Evolutionary conservation across 2,888 invertebrate species (phyloP).

Genomic region (Leucophora obtusa): DNA sequence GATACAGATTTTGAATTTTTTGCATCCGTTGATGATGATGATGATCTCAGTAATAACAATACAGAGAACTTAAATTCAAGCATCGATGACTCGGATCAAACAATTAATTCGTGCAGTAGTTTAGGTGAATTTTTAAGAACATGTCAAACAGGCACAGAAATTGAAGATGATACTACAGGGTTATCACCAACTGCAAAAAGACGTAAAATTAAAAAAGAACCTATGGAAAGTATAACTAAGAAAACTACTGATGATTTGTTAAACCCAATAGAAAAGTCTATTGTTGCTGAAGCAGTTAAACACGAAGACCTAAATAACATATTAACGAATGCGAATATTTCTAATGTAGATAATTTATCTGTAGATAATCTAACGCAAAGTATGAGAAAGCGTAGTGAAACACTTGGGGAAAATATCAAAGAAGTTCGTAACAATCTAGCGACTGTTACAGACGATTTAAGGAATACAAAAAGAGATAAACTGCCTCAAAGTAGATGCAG

Average conservation of each 20-base stretch:
- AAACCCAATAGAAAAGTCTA: background rate
- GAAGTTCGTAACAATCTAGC: background rate
- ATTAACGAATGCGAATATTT: background rate
- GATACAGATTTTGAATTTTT: constrained; percentile 39
- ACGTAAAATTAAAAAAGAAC: constrained; percentile 20
- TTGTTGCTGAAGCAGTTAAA: background rate
- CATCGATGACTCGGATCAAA: constrained; percentile 33
- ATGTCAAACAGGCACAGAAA: constrained; percentile 25
- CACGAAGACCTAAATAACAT: constrained; percentile 1
- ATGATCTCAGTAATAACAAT: background rate
- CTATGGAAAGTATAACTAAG: background rate
- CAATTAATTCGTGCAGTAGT: constrained; percentile 22
- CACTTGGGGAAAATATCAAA: background rate
- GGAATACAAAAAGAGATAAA: background rate
- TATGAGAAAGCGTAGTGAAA: background rate
- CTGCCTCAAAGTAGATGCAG: background rate
- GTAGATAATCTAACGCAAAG: background rate
- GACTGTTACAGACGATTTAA: too few species aligned
- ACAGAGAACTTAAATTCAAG: background rate
- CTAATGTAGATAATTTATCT: background rate
- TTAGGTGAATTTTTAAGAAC: constrained; percentile 44
- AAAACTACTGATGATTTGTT: background rate
- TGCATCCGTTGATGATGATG: constrained; percentile 13
- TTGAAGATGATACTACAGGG: background rate
- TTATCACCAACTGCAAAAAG: background rate